Percentiles rank a stretch among this genome's conserved stretches.
phyloP scores from a whole-genome alignment of 2,888 invertebrate genomes.

The Nyleta sp. region DNA sequence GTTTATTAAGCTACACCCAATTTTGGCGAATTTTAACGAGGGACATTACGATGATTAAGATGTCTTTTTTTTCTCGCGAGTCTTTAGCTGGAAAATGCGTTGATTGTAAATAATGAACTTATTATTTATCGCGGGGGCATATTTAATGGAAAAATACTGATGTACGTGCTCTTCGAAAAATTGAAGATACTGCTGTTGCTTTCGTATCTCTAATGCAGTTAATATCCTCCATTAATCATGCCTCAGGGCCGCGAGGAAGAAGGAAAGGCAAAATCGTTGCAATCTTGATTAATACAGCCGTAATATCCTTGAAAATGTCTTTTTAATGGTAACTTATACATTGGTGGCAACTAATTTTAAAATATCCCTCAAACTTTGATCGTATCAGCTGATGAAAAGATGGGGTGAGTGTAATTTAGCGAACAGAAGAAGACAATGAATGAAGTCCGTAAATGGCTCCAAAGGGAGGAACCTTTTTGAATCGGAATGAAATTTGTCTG shows the following conservation, averaged over 20 bases:
- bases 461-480: too few relatives aligned
- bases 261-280: slow-evolving; percentile 59
- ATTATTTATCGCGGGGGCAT: slow-evolving; percentile 46
- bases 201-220: slow-evolving; percentile 61
- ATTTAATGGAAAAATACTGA: slow-evolving; percentile 64
- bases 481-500: too few relatives aligned
- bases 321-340: slow-evolving; percentile 58
- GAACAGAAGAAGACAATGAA: not conserved
- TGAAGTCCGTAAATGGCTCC: not conserved
- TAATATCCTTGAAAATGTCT: slow-evolving; percentile 61
- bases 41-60: slow-evolving; percentile 26
- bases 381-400: slow-evolving; percentile 23
- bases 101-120: slow-evolving; percentile 58
- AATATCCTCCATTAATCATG: slow-evolving; percentile 62
- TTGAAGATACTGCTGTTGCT: slow-evolving; percentile 60
- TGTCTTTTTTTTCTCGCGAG: not conserved
- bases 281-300: slow-evolving; percentile 63
- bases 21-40: slow-evolving; percentile 24
- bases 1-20: slow-evolving; percentile 4
- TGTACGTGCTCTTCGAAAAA: slow-evolving; percentile 63
- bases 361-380: slow-evolving; percentile 26
- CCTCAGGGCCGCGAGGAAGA: slow-evolving; percentile 36
- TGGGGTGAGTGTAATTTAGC: not conserved
- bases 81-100: slow-evolving; percentile 32
- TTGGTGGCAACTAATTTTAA: slow-evolving; percentile 42